Percentiles rank a stretch among this genome's conserved stretches.
Evolutionary conservation across 1,140 invertebrate genomes (phyloP).

Genomic region (Sitophilus oryzae): DNA sequence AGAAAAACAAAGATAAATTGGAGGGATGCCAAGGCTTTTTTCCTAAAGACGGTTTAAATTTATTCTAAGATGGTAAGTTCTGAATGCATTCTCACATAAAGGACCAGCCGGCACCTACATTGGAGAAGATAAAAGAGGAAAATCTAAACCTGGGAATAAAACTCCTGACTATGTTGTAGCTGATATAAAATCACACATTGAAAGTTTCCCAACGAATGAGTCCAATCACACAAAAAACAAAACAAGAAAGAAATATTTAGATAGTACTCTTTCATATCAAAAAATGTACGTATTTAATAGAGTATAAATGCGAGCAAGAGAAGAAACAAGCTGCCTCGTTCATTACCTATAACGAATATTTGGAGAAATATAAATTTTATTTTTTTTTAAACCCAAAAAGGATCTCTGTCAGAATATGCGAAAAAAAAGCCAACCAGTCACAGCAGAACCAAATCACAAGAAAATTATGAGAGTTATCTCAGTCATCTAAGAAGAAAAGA

Average conservation of each 20-base stretch:
- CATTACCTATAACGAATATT: not conserved
- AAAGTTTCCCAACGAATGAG: not conserved
- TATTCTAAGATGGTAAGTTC: not conserved
- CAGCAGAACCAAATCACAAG: too few relatives aligned
- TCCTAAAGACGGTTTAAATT: slow-evolving; percentile 8
- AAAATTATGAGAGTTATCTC: not conserved
- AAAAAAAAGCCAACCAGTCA: too few relatives aligned
- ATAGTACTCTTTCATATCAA: not conserved
- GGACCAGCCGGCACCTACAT: not conserved
- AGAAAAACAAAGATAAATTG: slow-evolving; percentile 10
- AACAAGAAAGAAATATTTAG: not conserved
- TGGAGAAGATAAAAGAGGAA: slow-evolving; percentile 9
- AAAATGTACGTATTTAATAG: not conserved
- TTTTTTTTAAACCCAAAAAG: too few relatives aligned
- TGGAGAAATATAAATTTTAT: not conserved
- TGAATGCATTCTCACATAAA: slow-evolving; percentile 1
- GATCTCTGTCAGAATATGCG: too few relatives aligned
- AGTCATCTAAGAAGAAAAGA: not conserved
- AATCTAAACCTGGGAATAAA: slow-evolving; percentile 8
- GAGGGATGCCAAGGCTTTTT: slow-evolving; percentile 8
- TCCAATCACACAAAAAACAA: not conserved
- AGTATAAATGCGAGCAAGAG: slow-evolving; percentile 1
- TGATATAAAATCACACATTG: slow-evolving; percentile 4
- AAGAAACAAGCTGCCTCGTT: not conserved
- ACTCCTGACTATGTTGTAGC: slow-evolving; percentile 3